These are phyloP conservation scores for Mus pahari DNA, from an alignment of 2,113 vertebrate species.

Conservation along the genomic window DNA sequence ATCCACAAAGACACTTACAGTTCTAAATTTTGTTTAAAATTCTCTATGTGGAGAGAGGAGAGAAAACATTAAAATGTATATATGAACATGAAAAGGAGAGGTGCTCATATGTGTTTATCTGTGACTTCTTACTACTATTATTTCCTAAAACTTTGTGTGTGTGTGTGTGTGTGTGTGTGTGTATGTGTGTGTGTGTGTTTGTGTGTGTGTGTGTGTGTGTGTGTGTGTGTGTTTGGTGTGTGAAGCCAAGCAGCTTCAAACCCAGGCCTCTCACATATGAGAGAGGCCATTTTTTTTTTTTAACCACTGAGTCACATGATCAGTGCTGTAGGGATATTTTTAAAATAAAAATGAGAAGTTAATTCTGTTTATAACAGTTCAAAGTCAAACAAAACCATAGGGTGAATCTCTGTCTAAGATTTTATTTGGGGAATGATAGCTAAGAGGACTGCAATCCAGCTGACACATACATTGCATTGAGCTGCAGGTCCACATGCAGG, in stretches of 20 bases:
- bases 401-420: not conserved
- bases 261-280: not conserved
- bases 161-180: too few relatives aligned
- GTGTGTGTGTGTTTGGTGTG: too few relatives aligned
- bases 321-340: not conserved
- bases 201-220: too few relatives aligned
- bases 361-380: not conserved
- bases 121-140: not conserved
- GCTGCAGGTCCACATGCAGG: not conserved
- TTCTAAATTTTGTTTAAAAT: not conserved
- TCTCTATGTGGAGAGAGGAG: not conserved
- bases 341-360: not conserved
- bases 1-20: not conserved
- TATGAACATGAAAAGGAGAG: not conserved
- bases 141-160: not conserved
- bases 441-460: not conserved
- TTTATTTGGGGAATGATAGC: not conserved
- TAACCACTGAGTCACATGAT: not conserved
- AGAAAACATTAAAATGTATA: not conserved
- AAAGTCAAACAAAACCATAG: not conserved
- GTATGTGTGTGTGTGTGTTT: too few relatives aligned
- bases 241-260: not conserved
- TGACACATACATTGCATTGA: not conserved
- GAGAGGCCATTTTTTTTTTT: not conserved
- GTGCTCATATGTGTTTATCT: not conserved